phyloP scores from a whole-genome alignment of 2,113 vertebrate genomes.

The Rhea pennata region DNA sequence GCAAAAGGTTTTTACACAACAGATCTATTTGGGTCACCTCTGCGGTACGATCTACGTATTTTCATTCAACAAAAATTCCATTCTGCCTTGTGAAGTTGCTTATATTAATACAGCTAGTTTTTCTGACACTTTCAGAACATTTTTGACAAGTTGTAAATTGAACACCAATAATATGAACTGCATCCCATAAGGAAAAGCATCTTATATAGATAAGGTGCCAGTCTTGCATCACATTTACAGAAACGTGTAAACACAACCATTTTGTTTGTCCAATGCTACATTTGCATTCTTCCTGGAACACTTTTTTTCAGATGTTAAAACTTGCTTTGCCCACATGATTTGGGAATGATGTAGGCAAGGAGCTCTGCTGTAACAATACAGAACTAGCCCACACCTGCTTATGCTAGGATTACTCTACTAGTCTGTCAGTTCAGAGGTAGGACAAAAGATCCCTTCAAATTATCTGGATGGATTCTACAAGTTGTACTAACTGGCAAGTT shows the following conservation, averaged over 20 bases:
- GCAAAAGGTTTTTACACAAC: not conserved
- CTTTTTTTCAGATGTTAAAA: not conserved
- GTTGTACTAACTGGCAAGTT: not conserved
- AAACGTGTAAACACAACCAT: not conserved
- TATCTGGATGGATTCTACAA: not conserved
- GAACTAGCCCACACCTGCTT: not conserved
- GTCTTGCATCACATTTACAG: not conserved
- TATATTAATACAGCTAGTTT: not conserved
- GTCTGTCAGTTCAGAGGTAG: not conserved
- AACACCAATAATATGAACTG: not conserved
- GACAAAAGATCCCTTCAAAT: not conserved
- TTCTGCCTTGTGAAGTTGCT: not conserved
- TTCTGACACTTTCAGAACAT: not conserved
- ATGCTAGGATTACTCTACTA: not conserved
- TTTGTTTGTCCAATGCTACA: not conserved
- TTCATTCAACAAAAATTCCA: not conserved
- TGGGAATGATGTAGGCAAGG: not conserved
- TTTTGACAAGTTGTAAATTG: not conserved
- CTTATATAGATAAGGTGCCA: not conserved
- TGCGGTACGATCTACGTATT: not conserved
- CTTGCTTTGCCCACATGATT: not conserved
- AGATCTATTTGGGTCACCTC: not conserved
- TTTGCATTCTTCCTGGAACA: not conserved
- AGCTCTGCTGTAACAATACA: not conserved
- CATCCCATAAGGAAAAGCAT: not conserved